phyloP scores from a whole-genome alignment of 2,113 vertebrate genomes.

The Tragelaphus strepsiceros region DNA sequence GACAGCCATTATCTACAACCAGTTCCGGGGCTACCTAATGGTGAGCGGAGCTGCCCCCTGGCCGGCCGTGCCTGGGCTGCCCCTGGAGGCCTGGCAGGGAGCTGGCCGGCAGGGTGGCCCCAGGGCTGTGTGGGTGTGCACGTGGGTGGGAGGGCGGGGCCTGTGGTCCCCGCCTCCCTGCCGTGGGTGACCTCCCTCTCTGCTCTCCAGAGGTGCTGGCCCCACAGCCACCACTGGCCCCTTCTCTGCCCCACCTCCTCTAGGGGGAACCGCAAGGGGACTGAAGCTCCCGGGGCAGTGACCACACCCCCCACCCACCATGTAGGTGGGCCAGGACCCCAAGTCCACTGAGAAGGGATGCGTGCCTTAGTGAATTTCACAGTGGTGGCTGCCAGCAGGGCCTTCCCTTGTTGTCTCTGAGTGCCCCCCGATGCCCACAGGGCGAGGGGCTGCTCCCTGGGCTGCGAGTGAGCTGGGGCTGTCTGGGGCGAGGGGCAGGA shows the following conservation, averaged over 20 bases:
- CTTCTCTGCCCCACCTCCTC: neutral
- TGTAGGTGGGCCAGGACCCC: neutral
- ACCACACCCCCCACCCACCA: neutral
- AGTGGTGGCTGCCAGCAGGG: accelerated
- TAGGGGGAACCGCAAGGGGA: neutral
- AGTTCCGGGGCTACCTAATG: slow-evolving; percentile 97
- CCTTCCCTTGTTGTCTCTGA: neutral
- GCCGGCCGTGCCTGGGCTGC: neutral
- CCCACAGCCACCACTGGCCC: neutral
- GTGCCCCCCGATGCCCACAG: too few relatives aligned
- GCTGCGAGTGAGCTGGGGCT: neutral
- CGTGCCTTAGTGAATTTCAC: accelerated
- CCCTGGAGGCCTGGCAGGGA: neutral
- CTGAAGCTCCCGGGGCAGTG: neutral
- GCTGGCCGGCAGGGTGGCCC: neutral
- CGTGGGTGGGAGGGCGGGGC: accelerated
- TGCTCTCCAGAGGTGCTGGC: neutral
- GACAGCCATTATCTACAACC: slow-evolving; percentile 97
- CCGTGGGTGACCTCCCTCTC: neutral
- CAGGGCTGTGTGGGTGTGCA: neutral
- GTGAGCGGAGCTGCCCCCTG: slow-evolving; percentile 76
- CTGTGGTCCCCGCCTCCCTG: neutral
- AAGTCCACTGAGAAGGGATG: accelerated
- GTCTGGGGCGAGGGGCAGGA: neutral
- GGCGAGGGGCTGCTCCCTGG: neutral